Evolutionary conservation across 37 sponge, comb jelly and placozoan species (phyloP).

Genomic region (Cliona cf. orientalis): DNA sequence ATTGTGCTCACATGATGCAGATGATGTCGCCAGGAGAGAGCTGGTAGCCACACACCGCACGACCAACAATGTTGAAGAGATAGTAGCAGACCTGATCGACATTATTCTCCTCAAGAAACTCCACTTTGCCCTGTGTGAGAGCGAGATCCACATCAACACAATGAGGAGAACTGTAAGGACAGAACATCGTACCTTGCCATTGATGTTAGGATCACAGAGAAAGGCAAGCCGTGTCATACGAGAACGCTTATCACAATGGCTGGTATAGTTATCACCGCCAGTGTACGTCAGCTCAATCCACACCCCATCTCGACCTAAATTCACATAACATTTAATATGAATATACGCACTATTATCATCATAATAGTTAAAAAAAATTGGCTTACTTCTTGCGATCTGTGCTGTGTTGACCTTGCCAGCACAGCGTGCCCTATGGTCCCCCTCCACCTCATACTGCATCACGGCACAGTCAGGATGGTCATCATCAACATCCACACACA

Average conservation of each 20-base stretch:
- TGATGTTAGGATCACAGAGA: conserved; percentile 66
- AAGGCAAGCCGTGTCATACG: conserved; percentile 61
- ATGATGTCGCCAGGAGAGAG: conserved; percentile 56
- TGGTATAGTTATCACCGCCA: conserved; percentile 43
- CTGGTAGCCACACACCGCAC: conserved; percentile 53
- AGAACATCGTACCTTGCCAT: conserved; percentile 39
- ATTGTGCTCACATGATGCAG: conserved; percentile 65
- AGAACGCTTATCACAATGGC: conserved; percentile 37
- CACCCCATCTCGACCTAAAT: conserved; percentile 32
- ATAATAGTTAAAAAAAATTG: not conserved
- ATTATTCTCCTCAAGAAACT: conserved; percentile 77
- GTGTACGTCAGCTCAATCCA: conserved; percentile 77
- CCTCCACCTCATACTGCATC: conserved; percentile 17
- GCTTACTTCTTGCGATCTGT: conserved; percentile 63
- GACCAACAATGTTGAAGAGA: conserved; percentile 52
- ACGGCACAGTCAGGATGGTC: conserved; percentile 33
- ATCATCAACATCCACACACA: conserved; percentile 37
- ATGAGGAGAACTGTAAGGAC: not conserved
- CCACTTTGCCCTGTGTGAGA: conserved; percentile 45
- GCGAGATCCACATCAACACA: not conserved
- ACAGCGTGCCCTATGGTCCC: conserved; percentile 1
- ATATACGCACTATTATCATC: not conserved
- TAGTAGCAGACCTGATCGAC: conserved; percentile 67
- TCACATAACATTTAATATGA: too few relatives aligned
- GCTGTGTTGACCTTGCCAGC: conserved; percentile 14